Base-by-base conservation (phyloP, 2,797 vertebrate genomes). In the Liasis olivaceus region DNA sequence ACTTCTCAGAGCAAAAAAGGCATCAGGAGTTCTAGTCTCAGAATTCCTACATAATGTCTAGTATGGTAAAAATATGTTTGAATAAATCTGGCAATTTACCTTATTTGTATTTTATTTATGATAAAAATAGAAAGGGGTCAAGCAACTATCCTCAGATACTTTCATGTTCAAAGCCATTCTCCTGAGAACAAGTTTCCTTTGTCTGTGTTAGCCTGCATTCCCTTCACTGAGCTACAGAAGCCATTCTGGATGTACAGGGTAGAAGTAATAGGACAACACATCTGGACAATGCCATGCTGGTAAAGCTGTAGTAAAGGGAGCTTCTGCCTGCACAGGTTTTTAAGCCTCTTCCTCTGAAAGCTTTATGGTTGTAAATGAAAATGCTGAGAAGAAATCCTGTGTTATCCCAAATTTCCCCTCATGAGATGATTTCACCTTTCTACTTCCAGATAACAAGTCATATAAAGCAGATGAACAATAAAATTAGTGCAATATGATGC, bases 261-360 rank as follows among this genome's bases (percentile, higher is more conserved):
- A 81, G 20, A 81, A 81, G 36, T 24, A 47, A 81, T 81, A 81
- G 42, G 20, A 47, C 4, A 20, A 81, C 36, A 42, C 51, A 81
- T 31, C n/a, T 89, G 88, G 85, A 90, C 56, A 60, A 36, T n/a
- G 14, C 87, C 93, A 22, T 91, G 28, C 90, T 84, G 20, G 36
- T 47, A 20, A 47, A 51, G 63, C 95, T 93, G 95, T 95, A 90
- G 95, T 69, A 95, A 92, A 97, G 94, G 92, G 94, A 92, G 95
- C 91, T 36, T 87, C 20, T 88, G 77, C 85, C 90, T 96, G 92
- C 92, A 95, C 95, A 91, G 85, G 93, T 64, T 92, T 90, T 84
- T 94, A 95, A 95, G 95, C 92, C 91, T 84, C 64, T 86, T 90
- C 91, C 96, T 97, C 96, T 97, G 95, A 96, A 91, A 94, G 93